Evolutionary conservation across 1,140 invertebrate species (phyloP).

Genomic region (Batillaria attramentaria): DNA sequence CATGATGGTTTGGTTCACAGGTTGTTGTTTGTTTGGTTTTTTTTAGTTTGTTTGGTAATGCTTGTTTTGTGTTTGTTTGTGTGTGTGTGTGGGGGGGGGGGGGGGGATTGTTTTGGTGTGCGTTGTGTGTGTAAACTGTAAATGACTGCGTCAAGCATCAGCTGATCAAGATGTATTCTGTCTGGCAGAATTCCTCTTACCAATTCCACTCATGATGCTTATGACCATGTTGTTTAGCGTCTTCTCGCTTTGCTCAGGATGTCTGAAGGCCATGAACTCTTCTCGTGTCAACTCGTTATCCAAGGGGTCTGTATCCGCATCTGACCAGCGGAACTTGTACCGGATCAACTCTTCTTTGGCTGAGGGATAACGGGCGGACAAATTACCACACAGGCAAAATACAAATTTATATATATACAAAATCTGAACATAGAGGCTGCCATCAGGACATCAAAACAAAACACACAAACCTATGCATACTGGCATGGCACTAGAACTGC

Average conservation of each 20-base stretch:
- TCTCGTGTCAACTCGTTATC: constrained; percentile 80
- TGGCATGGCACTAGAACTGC: not conserved
- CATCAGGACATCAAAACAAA: not conserved
- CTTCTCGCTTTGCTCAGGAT: constrained; percentile 85
- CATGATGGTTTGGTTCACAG: no score
- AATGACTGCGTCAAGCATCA: no score
- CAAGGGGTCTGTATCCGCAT: constrained; percentile 81
- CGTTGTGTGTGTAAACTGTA: no score
- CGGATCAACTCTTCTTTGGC: constrained; percentile 80
- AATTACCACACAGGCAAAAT: not conserved
- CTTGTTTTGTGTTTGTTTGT: no score
- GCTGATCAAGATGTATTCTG: no score
- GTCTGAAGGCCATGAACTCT: constrained; percentile 86
- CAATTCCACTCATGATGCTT: constrained; percentile 83
- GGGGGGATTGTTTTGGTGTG: no score
- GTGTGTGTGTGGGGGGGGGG: no score
- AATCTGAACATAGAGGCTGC: not conserved
- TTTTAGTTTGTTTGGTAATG: no score
- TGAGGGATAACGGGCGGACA: constrained; percentile 44
- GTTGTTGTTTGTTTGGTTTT: no score
- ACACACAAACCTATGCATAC: not conserved
- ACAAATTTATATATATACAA: no score
- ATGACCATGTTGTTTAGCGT: constrained; percentile 83
- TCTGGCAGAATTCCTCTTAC: no score
- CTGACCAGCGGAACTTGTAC: constrained; percentile 85